Percentiles rank a stretch among this genome's conserved stretches.
Evolutionary conservation across 2,888 invertebrate species (phyloP).

Genomic region (Ecdyonurus torrentis): DNA sequence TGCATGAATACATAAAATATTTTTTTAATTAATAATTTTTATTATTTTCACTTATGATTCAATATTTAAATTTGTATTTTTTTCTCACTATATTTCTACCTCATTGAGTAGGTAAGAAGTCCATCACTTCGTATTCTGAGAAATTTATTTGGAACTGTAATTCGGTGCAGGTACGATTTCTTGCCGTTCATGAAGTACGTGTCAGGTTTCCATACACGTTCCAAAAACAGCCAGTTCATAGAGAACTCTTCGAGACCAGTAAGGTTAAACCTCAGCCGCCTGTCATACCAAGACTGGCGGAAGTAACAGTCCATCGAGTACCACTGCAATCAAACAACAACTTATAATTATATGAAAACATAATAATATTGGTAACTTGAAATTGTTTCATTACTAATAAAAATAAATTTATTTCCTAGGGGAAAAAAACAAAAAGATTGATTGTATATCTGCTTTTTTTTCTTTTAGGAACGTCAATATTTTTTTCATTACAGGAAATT

Average conservation of each 20-base stretch:
- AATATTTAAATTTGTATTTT: no score
- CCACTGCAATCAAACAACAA: constrained; percentile 17
- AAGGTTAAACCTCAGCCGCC: constrained; percentile 28
- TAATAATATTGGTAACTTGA: no score
- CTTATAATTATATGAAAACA: no score
- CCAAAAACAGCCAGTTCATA: constrained; percentile 34
- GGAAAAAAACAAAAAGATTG: no score
- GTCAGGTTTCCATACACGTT: constrained; percentile 40
- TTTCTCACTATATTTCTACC: no score
- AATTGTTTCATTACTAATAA: no score
- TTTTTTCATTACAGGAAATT: no score
- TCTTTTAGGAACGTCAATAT: no score
- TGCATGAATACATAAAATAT: not conserved
- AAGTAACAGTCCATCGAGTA: constrained; percentile 29
- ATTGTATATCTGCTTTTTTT: no score
- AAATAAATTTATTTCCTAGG: no score
- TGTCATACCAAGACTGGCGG: constrained; percentile 33
- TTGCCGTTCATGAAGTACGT: constrained; percentile 36
- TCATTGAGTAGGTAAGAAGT: constrained; percentile 20
- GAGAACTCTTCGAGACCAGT: constrained; percentile 24
- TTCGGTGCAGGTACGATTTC: constrained; percentile 34
- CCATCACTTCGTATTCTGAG: constrained; percentile 20
- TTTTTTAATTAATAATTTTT: no score
- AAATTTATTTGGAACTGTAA: constrained; percentile 35
- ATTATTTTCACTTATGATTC: no score